A percentile compares a stretch with the other conserved stretches of the same genome.
phyloP scores from a whole-genome alignment of 2,113 vertebrate species.

The Jaculus jaculus region DNA sequence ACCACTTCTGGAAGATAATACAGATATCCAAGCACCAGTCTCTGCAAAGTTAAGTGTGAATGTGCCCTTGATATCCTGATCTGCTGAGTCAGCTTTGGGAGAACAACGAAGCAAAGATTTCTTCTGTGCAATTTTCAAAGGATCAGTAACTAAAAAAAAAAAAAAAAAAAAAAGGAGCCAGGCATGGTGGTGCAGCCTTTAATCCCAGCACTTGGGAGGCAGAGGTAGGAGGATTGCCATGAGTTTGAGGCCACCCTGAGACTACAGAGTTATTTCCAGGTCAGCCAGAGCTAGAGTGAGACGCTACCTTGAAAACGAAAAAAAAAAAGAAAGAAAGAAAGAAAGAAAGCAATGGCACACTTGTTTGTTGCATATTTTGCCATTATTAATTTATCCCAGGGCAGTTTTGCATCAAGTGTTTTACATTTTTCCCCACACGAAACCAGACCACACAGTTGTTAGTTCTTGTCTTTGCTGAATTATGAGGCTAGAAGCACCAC shows the following conservation, averaged over 20 bases:
- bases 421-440: conserved; percentile 22
- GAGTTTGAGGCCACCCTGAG: too few species aligned
- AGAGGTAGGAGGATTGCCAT: too few species aligned
- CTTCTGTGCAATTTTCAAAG: background rate
- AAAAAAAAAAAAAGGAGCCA: too few species aligned
- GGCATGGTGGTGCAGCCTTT: too few species aligned
- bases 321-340: too few species aligned
- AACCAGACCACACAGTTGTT: background rate
- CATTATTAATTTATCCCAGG: conserved; percentile 61
- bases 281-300: too few species aligned
- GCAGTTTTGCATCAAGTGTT: conserved; percentile 35
- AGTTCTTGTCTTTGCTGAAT: background rate
- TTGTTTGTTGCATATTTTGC: conserved; percentile 48
- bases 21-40: conserved; percentile 37
- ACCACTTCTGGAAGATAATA: conserved; percentile 58
- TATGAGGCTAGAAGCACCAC: background rate
- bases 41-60: conserved; percentile 38
- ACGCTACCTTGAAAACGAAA: too few species aligned
- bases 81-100: background rate
- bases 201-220: too few species aligned
- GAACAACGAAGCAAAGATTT: conserved; percentile 61
- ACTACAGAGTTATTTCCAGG: too few species aligned
- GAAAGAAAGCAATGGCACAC: background rate
- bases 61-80: conserved; percentile 29
- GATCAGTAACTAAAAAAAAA: conserved; percentile 58